Evolutionary conservation across 2,113 vertebrate genomes (phyloP).

Genomic region (Dicaeum eximium): DNA sequence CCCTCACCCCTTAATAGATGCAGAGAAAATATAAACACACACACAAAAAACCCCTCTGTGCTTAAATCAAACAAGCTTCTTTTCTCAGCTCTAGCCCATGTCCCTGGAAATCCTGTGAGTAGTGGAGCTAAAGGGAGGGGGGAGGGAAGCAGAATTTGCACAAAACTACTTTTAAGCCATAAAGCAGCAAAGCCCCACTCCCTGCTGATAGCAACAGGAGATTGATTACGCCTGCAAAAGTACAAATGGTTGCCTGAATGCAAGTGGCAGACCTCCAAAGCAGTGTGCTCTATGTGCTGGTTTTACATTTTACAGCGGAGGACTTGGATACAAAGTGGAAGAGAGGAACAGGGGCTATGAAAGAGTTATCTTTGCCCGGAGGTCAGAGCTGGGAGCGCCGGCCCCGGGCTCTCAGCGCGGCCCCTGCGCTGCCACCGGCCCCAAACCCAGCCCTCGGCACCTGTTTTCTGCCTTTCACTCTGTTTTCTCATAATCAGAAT

Average conservation of each 20-base stretch:
- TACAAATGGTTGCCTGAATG: slow-evolving; percentile 85
- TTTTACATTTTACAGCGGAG: slow-evolving; percentile 57
- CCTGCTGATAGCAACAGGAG: slow-evolving; percentile 87
- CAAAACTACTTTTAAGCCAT: slow-evolving; percentile 74
- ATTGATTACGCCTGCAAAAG: slow-evolving; percentile 83
- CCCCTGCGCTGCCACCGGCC: background rate
- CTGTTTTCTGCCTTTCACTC: slow-evolving; percentile 1
- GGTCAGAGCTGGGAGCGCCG: slow-evolving; percentile 38
- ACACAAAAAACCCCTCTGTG: slow-evolving; percentile 59
- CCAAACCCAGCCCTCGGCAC: background rate
- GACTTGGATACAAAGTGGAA: slow-evolving; percentile 37
- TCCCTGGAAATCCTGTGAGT: slow-evolving; percentile 68
- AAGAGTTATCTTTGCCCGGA: slow-evolving; percentile 43
- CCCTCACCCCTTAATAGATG: slow-evolving; percentile 70
- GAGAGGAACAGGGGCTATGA: slow-evolving; percentile 15
- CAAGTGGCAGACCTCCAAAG: slow-evolving; percentile 72
- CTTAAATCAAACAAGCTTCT: slow-evolving; percentile 76
- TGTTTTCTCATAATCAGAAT: background rate
- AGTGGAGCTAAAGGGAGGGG: slow-evolving; percentile 44
- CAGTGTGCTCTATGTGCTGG: slow-evolving; percentile 44
- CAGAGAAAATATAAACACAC: slow-evolving; percentile 81
- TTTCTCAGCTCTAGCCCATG: slow-evolving; percentile 61
- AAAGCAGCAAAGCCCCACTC: slow-evolving; percentile 61
- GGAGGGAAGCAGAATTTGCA: slow-evolving; percentile 64
- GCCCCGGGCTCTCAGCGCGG: background rate